Base-by-base conservation (phyloP, 2,113 vertebrate genomes). In the Etheostoma cragini region DNA sequence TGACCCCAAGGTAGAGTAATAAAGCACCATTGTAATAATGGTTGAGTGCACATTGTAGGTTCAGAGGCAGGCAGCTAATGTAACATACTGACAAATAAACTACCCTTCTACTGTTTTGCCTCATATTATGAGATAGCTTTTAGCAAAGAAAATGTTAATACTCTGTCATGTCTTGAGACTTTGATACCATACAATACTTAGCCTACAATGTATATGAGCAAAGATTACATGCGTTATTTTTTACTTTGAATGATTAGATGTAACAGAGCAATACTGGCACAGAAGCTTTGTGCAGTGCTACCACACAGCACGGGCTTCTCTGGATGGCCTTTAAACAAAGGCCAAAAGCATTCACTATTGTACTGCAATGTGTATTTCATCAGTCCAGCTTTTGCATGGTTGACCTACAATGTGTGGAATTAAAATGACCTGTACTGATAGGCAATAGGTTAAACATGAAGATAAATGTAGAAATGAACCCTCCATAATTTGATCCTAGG, bases 271-370 rank as follows among this genome's bases (percentile, higher is more conserved):
- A 42, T 50, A 63, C 54, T 68, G 49, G 19, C 52, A 80, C 45
- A 33, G 68, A 81, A 50, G 70, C 58, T 67, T 54, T 84, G 72
- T 78, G 80, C 65, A 53, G 49, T 58, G 61, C 13, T 61, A 22
- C 57, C 69, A 57, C 42, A 71, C 78, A 72, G 52, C 35, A 65
- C 46, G 22, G 65, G 80, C 74, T 78, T 80, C 77, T 78, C 80
- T 82, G 80, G 75, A 63, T 65, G 63, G 62, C 54, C 58, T 77
- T 80, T 49, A 72, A 54, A 88, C 86, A 89, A 90, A 86, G 75
- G 61, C 68, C 73, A 77, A 26, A 68, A 72, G 64, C 16, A 1
- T 81, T 65, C 76, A 70, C 80, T 85, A 76, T 82, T 89, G 81
- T 86, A 52, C 74, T 66, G 42, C 22, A 65, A 63, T 77, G 83